Evolutionary conservation across 2,888 invertebrate genomes (phyloP).

Genomic region (Zygaena filipendulae): DNA sequence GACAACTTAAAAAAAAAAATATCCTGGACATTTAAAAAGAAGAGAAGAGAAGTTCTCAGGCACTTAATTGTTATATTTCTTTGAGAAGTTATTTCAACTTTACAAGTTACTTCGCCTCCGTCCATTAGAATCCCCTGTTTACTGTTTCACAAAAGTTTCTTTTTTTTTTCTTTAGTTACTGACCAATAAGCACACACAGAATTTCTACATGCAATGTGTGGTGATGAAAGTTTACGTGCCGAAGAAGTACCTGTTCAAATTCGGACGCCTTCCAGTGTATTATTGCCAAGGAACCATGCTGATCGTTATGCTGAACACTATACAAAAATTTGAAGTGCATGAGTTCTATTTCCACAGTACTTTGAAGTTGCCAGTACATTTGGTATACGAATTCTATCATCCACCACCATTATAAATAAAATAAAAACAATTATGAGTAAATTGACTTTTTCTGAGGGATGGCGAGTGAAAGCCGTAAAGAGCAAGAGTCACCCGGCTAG

Average conservation of each 20-base stretch:
- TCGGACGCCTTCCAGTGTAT: conserved; percentile 34
- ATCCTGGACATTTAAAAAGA: no score
- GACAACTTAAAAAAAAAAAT: no score
- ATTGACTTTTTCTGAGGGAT: no score
- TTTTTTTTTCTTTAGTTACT: conserved; percentile 30
- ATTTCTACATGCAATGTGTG: conserved; percentile 28
- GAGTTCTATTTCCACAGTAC: conserved; percentile 30
- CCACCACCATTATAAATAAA: conserved; percentile 19
- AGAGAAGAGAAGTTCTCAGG: no score
- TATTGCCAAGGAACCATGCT: conserved; percentile 36
- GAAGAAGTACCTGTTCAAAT: conserved; percentile 23
- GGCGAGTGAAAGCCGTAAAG: no score
- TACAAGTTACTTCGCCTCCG: no score
- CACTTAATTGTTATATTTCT: no score
- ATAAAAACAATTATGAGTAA: no score
- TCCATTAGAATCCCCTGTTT: no score
- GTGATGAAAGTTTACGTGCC: conserved; percentile 32
- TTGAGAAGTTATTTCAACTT: no score
- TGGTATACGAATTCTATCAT: conserved; percentile 37
- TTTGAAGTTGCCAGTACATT: conserved; percentile 25
- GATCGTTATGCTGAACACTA: conserved; percentile 25
- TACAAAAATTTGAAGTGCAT: conserved; percentile 31
- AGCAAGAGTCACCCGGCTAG: no score
- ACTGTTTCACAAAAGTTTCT: conserved; percentile 1
- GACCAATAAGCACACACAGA: conserved; percentile 22